Evolutionary conservation across 2,797 vertebrate genomes (phyloP), one percentile per base, ranked within the genome.

Genomic region (Aeoliscus strigatus): DNA sequence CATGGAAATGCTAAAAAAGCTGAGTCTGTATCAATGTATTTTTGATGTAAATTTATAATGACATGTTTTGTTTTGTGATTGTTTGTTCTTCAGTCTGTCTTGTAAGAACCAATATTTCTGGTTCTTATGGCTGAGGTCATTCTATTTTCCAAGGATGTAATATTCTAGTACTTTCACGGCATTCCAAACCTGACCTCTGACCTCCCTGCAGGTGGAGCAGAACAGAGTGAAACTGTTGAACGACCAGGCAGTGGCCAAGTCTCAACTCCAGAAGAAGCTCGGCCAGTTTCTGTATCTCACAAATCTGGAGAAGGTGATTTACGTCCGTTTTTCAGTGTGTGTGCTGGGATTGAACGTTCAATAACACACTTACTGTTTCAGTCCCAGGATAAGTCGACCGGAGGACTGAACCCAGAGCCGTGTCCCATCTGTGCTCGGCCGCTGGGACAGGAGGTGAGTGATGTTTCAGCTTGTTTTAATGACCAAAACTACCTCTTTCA

Each of bases 201-300:
- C 35, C 29, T 27, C 1, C 35, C 16, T 53, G 6, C 60, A 99
- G 96, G 95, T 98, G 62, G 96, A 97, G 63, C 95, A 97, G 81
- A 98, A 98, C 80, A 75, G 93, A 60, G 90, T 92, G n/a, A 98
- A 98, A 75, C 90, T 99, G n/a, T 43, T 98, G 49, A 99, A 98
- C 47, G 96, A 99, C 80, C 91, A 93, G 62, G 94, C 92, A 0
- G 89, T 98, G 80, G 93, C 95, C 23, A 91, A 92, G 67, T 99
- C 96, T 43, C 96, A 98, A 26, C 91, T 99, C 39, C 95, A 98
- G 35, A 99, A 98, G 84, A 98, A 99, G 75, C 88, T 98, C 7
- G 96, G 96, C 5, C 96, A 98, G 72, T 91, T 94, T 62, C 88
- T 99, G 9, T 99, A 99, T 60, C 92, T 99, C 61, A 94, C 87